A percentile compares a stretch with the other conserved stretches of the same genome.
phyloP scores from a whole-genome alignment of 1,140 invertebrate genomes.

The Achroia grisella region DNA sequence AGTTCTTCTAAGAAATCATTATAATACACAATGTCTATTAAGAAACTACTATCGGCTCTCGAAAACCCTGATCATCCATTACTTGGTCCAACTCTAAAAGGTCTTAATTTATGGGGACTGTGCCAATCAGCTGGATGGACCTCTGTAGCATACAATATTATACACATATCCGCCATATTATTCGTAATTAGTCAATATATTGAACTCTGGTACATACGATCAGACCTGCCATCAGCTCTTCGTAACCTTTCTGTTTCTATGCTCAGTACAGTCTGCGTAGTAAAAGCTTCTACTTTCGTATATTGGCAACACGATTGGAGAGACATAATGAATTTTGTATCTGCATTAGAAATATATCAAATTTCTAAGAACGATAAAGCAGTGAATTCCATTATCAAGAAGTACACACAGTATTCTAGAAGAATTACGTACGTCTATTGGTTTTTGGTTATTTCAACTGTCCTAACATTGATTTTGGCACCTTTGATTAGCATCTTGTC shows the following conservation, averaged over 20 bases:
- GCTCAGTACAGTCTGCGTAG: constrained; percentile 45
- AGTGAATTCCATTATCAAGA: constrained; percentile 21
- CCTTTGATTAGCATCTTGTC: constrained; percentile 38
- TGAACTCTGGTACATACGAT: constrained; percentile 46
- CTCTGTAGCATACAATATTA: constrained; percentile 21
- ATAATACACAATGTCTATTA: no score
- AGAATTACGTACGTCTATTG: constrained; percentile 50
- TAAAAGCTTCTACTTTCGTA: constrained; percentile 47
- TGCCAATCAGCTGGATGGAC: constrained; percentile 31
- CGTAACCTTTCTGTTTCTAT: constrained; percentile 50
- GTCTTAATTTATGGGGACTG: constrained; percentile 41
- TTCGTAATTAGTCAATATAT: constrained; percentile 50
- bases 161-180: constrained; percentile 36
- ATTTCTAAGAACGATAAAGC: constrained; percentile 19
- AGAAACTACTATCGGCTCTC: no score
- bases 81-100: constrained; percentile 42
- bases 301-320: constrained; percentile 44
- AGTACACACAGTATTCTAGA: constrained; percentile 47
- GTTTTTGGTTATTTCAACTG: constrained; percentile 37
- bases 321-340: constrained; percentile 36
- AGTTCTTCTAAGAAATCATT: no score
- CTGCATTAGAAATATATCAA: constrained; percentile 34
- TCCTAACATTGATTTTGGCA: constrained; percentile 46
- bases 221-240: constrained; percentile 34
- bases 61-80: constrained; percentile 21